These are phyloP conservation scores for Hylaeus volcanicus DNA, from an alignment of 1,140 invertebrate species.

Conservation along the genomic window DNA sequence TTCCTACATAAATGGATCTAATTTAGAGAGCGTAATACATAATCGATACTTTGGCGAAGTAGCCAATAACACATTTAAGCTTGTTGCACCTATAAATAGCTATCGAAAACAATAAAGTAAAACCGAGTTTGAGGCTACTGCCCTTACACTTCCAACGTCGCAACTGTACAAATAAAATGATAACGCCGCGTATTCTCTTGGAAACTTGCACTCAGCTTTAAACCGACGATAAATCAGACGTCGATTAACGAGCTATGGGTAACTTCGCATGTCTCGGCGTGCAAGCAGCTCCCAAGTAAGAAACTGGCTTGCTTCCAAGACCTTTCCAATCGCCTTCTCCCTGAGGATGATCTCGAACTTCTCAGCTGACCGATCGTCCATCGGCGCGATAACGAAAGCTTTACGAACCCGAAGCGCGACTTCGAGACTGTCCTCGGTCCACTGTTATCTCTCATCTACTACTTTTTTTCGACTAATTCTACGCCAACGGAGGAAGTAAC, in stretches of 20 bases:
- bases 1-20: too few species aligned
- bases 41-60: too few species aligned
- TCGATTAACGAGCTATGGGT: conserved; percentile 55
- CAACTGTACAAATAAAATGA: background rate
- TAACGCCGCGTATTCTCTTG: conserved; percentile 26
- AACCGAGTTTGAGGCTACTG: too few species aligned
- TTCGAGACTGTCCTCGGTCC: conserved; percentile 5
- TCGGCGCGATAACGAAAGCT: conserved; percentile 52
- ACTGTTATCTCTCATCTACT: conserved; percentile 2
- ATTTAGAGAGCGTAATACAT: too few species aligned
- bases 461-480: background rate
- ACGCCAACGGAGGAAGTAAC: background rate
- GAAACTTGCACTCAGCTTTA: conserved; percentile 33
- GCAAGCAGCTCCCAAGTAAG: conserved; percentile 36
- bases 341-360: conserved; percentile 32
- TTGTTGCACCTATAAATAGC: too few species aligned
- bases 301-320: conserved; percentile 53
- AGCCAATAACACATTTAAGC: too few species aligned
- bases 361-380: conserved; percentile 38
- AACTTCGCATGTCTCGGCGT: conserved; percentile 43
- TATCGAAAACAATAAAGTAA: too few species aligned
- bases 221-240: conserved; percentile 51
- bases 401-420: conserved; percentile 35
- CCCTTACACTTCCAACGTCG: too few species aligned
- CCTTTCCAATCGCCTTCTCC: conserved; percentile 37